Base-by-base conservation (phyloP, 2,888 invertebrate genomes). In the Campoletis raptor region DNA sequence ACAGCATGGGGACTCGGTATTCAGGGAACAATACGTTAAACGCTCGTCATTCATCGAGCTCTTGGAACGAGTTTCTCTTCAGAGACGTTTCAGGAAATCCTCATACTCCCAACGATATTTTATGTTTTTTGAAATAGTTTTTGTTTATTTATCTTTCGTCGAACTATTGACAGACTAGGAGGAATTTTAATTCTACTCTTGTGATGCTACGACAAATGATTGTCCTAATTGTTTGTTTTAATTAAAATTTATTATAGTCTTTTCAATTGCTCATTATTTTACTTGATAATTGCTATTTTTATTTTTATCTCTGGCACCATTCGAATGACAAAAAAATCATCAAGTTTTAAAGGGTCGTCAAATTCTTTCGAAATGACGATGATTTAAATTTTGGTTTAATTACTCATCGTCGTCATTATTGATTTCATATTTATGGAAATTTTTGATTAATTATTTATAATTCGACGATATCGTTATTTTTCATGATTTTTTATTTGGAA, bases 41-140 rank as follows among this genome's bases (percentile, higher is more conserved):
- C 73, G 61, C 61, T 84, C 61, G 74, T 37, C 6, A 69, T 74
- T 79, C 84, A 69, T 61, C 67, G 52, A 52, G 57, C 66, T 83
- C 86, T 83, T 78, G 81, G n/a, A 81, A 81, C 83, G 61, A 83
- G 86, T 81, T 86, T 77, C 69, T 45, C 78, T 74, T 76, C 81
- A 48, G 37, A 30, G 36, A 70, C 54, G 42, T 78, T 69, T 81
- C 81, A 77, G 81, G 86, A 83, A 83, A 69, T 85, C 57, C 45
- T 77, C 37, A n/a, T 21, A 67, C 57, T 45, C 45, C n/a, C 36
- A 57, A 15, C 45, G 2, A 52, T 69, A 24, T 70, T 57, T 30
- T 36, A 30, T 42, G 54, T 52, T 80, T 72, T 64, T 52, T 78
- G 45, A 48, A 57, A 66, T 45, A 40, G 18, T 18, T 30, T 15